Conservation (phyloP, 2,113 vertebrate genomes). For the Vulpes ferrilata region DNA sequence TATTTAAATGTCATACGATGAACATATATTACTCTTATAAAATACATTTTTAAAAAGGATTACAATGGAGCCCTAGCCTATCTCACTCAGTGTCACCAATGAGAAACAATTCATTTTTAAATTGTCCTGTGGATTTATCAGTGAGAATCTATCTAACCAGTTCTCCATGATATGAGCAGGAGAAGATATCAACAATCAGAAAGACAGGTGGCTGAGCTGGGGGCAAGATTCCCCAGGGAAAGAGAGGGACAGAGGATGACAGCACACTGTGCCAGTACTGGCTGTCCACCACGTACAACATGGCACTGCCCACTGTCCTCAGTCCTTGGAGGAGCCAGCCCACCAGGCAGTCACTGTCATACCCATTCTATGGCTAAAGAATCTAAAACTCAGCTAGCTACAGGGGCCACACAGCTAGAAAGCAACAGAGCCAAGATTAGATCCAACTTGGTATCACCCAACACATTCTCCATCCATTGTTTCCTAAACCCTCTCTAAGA, state of each 20-base stretch:
- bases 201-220: neutral
- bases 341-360: neutral
- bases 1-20: neutral
- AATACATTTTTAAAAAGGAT: neutral
- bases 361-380: neutral
- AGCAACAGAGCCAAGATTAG: no score
- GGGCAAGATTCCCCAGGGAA: neutral
- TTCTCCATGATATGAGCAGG: neutral
- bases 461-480: neutral
- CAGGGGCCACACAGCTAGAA: neutral
- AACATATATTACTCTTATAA: neutral
- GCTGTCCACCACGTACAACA: accelerated
- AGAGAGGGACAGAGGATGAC: neutral
- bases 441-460: neutral
- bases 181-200: neutral
- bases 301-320: accelerated
- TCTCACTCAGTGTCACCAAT: neutral
- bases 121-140: neutral
- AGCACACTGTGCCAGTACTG: neutral
- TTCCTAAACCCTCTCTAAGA: neutral
- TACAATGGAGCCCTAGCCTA: neutral
- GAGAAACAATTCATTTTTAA: neutral
- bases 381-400: neutral
- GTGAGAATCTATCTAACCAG: neutral
- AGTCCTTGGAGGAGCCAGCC: neutral